A percentile compares a stretch with the other conserved stretches of the same genome.
phyloP scores from a whole-genome alignment of 2,888 invertebrate genomes.

The Germaria angustata region DNA sequence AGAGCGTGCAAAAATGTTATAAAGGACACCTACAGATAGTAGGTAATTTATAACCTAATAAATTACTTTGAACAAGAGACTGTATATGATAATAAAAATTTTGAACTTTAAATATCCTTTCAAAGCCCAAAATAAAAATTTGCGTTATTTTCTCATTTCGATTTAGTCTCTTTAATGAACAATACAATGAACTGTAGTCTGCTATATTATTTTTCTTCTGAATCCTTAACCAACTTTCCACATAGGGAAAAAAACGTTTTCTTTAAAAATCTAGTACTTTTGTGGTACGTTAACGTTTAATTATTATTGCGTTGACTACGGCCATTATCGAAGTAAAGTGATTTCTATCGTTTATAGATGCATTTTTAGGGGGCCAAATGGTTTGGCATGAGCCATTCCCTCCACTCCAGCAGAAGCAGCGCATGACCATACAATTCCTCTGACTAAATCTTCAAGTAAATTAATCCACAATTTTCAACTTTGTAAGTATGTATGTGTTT shows the following conservation, averaged over 20 bases:
- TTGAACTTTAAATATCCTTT: background rate
- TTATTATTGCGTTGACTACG: constrained; percentile 34
- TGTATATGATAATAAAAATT: no score
- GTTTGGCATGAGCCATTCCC: no score
- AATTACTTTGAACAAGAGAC: no score
- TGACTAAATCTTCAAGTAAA: background rate
- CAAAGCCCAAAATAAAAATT: background rate
- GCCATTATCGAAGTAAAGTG: constrained; percentile 42
- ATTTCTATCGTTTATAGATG: constrained; percentile 15
- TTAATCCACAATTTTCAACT: background rate
- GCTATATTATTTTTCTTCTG: background rate
- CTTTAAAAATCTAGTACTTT: background rate
- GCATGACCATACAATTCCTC: constrained; percentile 6
- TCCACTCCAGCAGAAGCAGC: background rate
- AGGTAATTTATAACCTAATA: no score
- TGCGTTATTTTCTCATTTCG: background rate
- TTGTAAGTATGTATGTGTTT: background rate
- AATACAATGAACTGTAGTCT: no score
- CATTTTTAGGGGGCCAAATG: no score
- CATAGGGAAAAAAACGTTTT: background rate
- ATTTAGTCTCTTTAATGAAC: background rate
- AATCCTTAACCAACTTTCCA: background rate
- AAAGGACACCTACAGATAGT: no score
- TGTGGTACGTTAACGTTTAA: constrained; percentile 44
- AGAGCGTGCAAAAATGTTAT: no score